A percentile compares a stretch with the other conserved stretches of the same genome.
These are phyloP conservation scores for Petrocephalus schoutedeni DNA, from an alignment of 2,797 vertebrate species.

Conservation along the genomic window DNA sequence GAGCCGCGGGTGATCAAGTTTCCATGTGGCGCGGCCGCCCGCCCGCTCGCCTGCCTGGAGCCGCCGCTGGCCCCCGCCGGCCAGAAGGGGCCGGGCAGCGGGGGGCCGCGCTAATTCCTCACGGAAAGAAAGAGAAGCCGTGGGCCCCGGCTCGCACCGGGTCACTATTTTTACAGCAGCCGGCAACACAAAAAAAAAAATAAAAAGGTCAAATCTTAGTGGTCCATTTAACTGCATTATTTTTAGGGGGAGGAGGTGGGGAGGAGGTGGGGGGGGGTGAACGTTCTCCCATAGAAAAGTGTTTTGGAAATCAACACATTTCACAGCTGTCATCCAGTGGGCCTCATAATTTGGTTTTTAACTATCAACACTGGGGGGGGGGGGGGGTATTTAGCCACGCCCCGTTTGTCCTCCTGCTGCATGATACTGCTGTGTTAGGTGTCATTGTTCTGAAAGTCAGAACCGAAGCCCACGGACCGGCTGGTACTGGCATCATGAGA, in stretches of 20 bases:
- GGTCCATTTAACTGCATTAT: constrained; percentile 21
- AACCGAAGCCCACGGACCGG: not conserved
- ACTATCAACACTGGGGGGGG: not conserved
- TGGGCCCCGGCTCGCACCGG: constrained; percentile 59
- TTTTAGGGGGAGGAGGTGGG: not conserved
- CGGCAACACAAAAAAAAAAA: constrained; percentile 32
- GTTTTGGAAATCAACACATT: constrained; percentile 7
- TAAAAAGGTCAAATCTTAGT: constrained; percentile 19
- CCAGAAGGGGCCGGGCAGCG: constrained; percentile 80
- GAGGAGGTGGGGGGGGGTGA: not conserved
- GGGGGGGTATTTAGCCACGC: not conserved
- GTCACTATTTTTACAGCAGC: constrained; percentile 67
- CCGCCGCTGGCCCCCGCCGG: constrained; percentile 75
- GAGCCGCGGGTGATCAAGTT: constrained; percentile 76
- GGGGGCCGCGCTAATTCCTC: constrained; percentile 82
- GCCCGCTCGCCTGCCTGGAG: constrained; percentile 86
- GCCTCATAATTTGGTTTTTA: constrained; percentile 3
- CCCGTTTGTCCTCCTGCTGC: not conserved
- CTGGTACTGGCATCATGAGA: not conserved
- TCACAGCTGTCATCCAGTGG: constrained; percentile 8
- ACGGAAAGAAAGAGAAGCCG: constrained; percentile 70
- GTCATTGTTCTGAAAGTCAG: constrained; percentile 1
- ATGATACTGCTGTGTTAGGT: not conserved
- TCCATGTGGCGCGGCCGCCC: constrained; percentile 71
- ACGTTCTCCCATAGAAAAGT: not conserved